Evolutionary conservation across 2,113 vertebrate genomes (phyloP).

Genomic region (Orycteropus afer): DNA sequence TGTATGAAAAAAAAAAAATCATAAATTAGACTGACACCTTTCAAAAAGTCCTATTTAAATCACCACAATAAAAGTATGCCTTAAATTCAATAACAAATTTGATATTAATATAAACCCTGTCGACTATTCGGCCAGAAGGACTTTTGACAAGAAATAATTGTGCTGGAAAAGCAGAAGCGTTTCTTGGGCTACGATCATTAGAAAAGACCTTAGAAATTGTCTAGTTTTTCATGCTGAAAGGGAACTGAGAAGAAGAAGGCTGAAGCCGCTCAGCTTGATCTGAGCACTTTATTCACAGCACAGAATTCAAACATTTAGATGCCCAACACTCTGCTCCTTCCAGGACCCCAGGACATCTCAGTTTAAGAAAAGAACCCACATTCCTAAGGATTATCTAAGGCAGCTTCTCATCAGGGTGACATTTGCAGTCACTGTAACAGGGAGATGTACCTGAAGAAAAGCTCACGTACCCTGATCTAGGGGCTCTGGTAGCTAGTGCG

Average conservation of each 20-base stretch:
- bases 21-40: slow-evolving; percentile 56
- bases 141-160: background rate
- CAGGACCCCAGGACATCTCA: background rate
- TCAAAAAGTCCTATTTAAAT: slow-evolving; percentile 67
- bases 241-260: background rate
- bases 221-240: background rate
- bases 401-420: background rate
- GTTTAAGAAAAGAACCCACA: background rate
- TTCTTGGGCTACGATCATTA: background rate
- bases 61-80: slow-evolving; percentile 23
- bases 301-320: background rate
- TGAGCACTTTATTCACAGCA: background rate
- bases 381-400: background rate
- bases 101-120: slow-evolving; percentile 28
- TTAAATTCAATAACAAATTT: slow-evolving; percentile 50
- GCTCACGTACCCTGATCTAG: background rate
- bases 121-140: background rate
- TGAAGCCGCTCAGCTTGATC: background rate
- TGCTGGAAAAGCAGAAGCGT: background rate
- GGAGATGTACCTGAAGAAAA: background rate
- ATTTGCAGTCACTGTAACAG: background rate
- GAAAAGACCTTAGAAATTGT: background rate
- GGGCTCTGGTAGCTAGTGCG: no score
- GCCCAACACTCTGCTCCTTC: background rate
- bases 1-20: slow-evolving; percentile 56